Evolutionary conservation across 2,113 vertebrate species (phyloP), one percentile per base, ranked within the genome.

Genomic region (Misgurnus anguillicaudatus): DNA sequence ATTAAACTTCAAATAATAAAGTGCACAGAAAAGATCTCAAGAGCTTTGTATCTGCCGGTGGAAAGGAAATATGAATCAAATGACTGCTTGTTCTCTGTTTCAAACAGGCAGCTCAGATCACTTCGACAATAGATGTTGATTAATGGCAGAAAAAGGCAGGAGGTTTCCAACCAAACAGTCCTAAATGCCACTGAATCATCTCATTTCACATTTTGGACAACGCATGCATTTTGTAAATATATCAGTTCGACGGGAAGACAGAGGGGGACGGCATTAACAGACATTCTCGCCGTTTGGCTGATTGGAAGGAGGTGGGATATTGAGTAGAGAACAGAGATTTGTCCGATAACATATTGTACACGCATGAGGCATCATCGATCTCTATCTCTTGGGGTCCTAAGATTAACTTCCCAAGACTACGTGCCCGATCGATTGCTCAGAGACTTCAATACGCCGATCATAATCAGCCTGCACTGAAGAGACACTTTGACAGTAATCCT

Each of bases 241-340:
- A 64, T 3, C 19, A 21, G 55, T 71, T 67, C 10, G 61, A 67
- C 6, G 9, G 55, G 57, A 64, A 24, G 24, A 31, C 31, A 39
- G 16, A 48, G 19, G 47, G 75, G 75, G 82, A 71, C 24, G 64
- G 61, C 11, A 63, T 39, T 38, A 41, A 83, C 85, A 83, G 24
- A 77, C 31, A 41, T 82, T 69, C 66, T 77, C 65, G 13, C 57
- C 81, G 67, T 86, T 86, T 77, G 73, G 11, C 75, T 38, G 80
- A 86, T 84, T 77, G 81, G 47, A 62, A 71, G 75, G 73, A 62
- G 11, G 39, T 24, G 61, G 82, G 41, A 38, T 79, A 81, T 81
- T 75, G 70, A 80, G 63, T 75, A 78, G 39, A 48, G 55, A 10
- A 51, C 72, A 41, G 62, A 1, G 77, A 11, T 81, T 75, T 78